Percentiles rank a stretch among this genome's conserved stretches.
These are phyloP conservation scores for Asbolus verrucosus DNA, from an alignment of 1,140 invertebrate species.

Conservation along the genomic window DNA sequence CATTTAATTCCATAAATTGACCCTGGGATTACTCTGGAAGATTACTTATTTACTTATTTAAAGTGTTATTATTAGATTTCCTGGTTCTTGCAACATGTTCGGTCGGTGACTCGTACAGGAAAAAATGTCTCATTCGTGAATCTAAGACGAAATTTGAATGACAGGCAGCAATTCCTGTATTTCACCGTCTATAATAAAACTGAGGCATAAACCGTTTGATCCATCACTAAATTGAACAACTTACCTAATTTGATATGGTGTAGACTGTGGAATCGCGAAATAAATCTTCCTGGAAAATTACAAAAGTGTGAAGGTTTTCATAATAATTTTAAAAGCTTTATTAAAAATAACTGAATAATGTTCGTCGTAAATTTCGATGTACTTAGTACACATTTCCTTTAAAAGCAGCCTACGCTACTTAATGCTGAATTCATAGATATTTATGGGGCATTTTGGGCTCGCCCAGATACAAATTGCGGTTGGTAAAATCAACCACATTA, in stretches of 20 bases:
- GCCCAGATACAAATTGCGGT: conserved; percentile 26
- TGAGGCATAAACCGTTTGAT: too few relatives aligned
- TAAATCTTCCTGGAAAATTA: conserved; percentile 12
- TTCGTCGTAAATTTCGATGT: conserved; percentile 34
- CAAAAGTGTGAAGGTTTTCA: conserved; percentile 24
- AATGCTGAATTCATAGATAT: conserved; percentile 41
- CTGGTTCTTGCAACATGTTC: background rate
- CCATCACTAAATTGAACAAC: background rate
- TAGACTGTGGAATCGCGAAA: background rate
- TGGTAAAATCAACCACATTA: conserved; percentile 28
- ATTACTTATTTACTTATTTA: conserved; percentile 32
- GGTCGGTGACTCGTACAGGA: background rate
- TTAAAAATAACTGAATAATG: conserved; percentile 46
- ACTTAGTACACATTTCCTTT: conserved; percentile 45
- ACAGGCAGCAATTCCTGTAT: background rate
- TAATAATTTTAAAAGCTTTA: conserved; percentile 35
- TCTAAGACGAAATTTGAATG: conserved; percentile 1
- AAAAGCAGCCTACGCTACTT: conserved; percentile 41
- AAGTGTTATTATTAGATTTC: conserved; percentile 21
- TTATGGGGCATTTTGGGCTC: conserved; percentile 39
- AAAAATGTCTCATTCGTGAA: background rate
- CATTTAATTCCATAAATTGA: conserved; percentile 24
- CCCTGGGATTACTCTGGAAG: conserved; percentile 19
- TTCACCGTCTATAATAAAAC: too few relatives aligned
- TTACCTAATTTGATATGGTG: too few relatives aligned